Base-by-base conservation (phyloP, 2,797 vertebrate species). In the Sebastes miniatus region DNA sequence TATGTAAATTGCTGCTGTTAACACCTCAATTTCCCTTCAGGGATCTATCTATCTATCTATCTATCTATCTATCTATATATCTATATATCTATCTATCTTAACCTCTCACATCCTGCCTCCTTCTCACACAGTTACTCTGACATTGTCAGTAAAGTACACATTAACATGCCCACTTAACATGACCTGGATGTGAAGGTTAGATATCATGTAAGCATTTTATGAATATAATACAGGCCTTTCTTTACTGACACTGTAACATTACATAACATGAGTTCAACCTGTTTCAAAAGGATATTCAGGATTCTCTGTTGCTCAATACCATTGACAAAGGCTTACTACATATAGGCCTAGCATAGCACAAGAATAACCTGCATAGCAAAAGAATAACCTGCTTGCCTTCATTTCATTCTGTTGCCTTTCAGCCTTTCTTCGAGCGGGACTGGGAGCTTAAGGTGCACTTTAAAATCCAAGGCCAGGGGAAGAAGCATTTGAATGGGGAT, bases 401-500 rank as follows among this genome's bases (percentile, higher is more conserved):
- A 3, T 83, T 70, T 16, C n/a, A 9, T 43, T 69, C 5, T 39
- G 3, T 63, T 61, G n/a, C 18, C 61, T 18, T 81, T 12, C 71
- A 99, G 98, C 98, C 98, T 0, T 96, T 97, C 62, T 94, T 95
- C 83, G 87, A 98, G 74, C 90, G 94, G 8, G 97, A 99, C 22
- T 99, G 98, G 98, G 98, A 99, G 88, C 92, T 99, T 59, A 96
- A 96, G 79, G 97, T 99, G 10, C 97, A 99, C 63, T 99, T 99
- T 87, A 98, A 95, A 92, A 95, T 99, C 89, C 97, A 98, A 0
- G 98, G 98, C 20, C 95, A 95, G 20, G 97, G 96, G 39, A 99
- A 98, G 93, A 99, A 98, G 85, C 98, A 98, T 78, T 93, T 99
- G 22, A 97, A 98, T 0, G 98, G 98, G 0, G 98, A 99, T 0